Percentiles rank a stretch among this genome's conserved stretches.
These are phyloP conservation scores for Apotomis turbidana DNA, from an alignment of 2,888 invertebrate species.

Conservation along the genomic window DNA sequence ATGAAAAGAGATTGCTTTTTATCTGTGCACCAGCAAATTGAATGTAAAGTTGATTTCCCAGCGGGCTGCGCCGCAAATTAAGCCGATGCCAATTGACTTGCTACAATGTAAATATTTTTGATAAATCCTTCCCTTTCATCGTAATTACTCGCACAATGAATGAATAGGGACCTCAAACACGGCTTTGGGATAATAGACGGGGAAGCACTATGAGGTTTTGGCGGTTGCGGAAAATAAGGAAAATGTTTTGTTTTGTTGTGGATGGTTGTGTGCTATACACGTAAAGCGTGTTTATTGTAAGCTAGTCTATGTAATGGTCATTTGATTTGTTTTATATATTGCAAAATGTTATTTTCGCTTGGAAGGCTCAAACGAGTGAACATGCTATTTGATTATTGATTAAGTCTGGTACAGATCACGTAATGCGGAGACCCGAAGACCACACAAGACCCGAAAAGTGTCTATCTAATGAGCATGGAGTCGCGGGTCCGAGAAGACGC, in stretches of 20 bases:
- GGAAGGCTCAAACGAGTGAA: not conserved
- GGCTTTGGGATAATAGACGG: conserved; percentile 20
- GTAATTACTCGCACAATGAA: conserved; percentile 38
- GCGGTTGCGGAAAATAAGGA: conserved; percentile 24
- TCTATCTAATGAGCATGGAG: too few species aligned
- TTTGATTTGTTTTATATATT: not conserved
- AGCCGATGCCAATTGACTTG: conserved; percentile 77
- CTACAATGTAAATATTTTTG: conserved; percentile 80
- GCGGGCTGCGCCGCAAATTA: conserved; percentile 77
- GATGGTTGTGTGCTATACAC: not conserved
- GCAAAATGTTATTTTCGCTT: not conserved
- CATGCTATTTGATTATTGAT: too few species aligned
- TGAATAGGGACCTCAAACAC: conserved; percentile 35
- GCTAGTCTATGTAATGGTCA: not conserved
- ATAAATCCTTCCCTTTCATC: conserved; percentile 71
- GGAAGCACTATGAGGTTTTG: conserved; percentile 19
- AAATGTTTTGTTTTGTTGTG: conserved; percentile 15
- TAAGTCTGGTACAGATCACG: too few species aligned
- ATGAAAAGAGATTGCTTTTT: conserved; percentile 76
- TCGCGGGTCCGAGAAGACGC: too few species aligned
- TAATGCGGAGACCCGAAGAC: too few species aligned
- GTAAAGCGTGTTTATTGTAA: not conserved
- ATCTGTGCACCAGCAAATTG: conserved; percentile 79
- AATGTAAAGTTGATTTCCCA: conserved; percentile 83
- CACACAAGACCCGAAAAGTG: too few species aligned